Base-by-base conservation (phyloP, 2,888 invertebrate species). In the Taphrorychus bicolor region DNA sequence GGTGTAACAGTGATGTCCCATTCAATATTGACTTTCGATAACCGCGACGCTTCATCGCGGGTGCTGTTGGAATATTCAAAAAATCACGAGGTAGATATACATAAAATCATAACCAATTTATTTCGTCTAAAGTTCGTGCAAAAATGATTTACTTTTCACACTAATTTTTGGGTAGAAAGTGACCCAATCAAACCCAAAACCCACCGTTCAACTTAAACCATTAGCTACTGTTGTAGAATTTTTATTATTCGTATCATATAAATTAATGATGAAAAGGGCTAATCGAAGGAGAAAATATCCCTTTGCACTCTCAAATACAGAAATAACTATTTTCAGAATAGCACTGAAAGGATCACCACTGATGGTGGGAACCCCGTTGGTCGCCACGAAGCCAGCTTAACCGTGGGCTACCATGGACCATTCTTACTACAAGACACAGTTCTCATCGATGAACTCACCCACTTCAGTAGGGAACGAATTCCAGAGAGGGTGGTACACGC, bases 401-500 rank as follows among this genome's bases (percentile, higher is more conserved):
- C 97, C 1, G 91, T 90, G 16, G 97, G 97, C 0, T 89, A 90
- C 17, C 86, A 90, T 68, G 96, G 98, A 42, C 97, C 96, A 0
- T 83, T 91, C 32, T 85, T 98, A 0, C 81, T 97, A 9, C 93
- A 97, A 82, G 97, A 98, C 84, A 87, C 88, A 69, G 87, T 89
- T 69, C 89, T 88, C 71, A 77, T 93, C 4, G 93, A 94, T 80
- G 91, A 92, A 80, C 84, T 93, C 58, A 86, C 91, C 0, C 89
- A 95, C 75, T 97, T 97, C 80, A 89, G 90, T 80, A 85, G 95
- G 23, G 97, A 98, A 81, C 88, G 97, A 65, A 97, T 97, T 75
- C 97, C 97, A 0, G 97, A 98, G 81, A 87, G 97, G 73, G 96
- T 97, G 2, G 96, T 95, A 0, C 96, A 97, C 81, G 97, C 97